Evolutionary conservation across 2,888 invertebrate genomes (phyloP), one percentile per base, ranked within the genome.

Genomic region (Polydrusus tereticollis): DNA sequence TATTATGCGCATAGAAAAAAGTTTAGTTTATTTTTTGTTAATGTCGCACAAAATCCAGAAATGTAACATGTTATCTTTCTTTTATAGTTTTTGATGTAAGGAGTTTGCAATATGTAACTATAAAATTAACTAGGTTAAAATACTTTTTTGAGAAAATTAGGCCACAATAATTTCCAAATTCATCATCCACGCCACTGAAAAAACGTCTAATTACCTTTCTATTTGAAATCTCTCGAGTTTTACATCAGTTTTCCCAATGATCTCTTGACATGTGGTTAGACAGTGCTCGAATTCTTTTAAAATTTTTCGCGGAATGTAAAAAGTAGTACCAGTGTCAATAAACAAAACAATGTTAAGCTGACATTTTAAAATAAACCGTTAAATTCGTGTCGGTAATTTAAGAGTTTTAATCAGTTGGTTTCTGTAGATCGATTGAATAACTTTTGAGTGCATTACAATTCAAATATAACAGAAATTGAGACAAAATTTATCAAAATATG

Each of bases 141-240:
- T n/a, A n/a, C n/a, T n/a, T n/a, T n/a, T n/a, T n/a, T n/a, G n/a
- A n/a, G n/a, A n/a, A n/a, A n/a, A n/a, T n/a, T n/a, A n/a, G n/a
- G n/a, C n/a, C n/a, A n/a, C n/a, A n/a, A n/a, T n/a, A n/a, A n/a
- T n/a, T n/a, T n/a, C n/a, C n/a, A n/a, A 29, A 10, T 33, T 33
- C 2, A 26, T 1, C 10, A 18, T 20, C 23, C 14, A 64, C 63
- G 50, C 38, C 50, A 52, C 47, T 64, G 63, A 14, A 12, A 50
- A 64, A 20, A 43, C 16, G 10, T 12, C 50, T n/a, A 62, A 21
- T 41, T 38, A 47, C 43, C 57, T 16, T 10, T 12, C 38, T 50
- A 67, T 67, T 67, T 67, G 67, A 58, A 59, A 47, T 50, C 67
- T 67, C 50, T 59, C 50, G 29, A 59, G 67, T 18, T 59, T 59